Conservation (phyloP, 2,113 vertebrate genomes). For the Engraulis encrasicolus region DNA sequence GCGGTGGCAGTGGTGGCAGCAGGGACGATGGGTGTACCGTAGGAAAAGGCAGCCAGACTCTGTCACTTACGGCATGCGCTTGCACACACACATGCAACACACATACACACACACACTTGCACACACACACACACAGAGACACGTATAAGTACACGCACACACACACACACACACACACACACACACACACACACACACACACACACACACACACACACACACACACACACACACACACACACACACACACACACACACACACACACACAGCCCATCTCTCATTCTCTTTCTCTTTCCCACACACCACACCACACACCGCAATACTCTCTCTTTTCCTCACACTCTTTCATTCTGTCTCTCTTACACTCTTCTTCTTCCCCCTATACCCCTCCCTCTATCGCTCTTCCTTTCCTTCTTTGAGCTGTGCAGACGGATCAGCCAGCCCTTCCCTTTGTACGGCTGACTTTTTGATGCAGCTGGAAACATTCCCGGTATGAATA, state of each 20-base stretch:
- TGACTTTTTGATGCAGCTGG: constrained; percentile 41
- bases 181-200: constrained; percentile 28
- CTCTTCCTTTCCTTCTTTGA: neutral
- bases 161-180: constrained; percentile 31
- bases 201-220: constrained; percentile 28
- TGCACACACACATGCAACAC: too few relatives aligned
- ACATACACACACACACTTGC: constrained; percentile 29
- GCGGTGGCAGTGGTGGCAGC: neutral
- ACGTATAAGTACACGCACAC: too few relatives aligned
- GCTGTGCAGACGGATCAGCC: neutral
- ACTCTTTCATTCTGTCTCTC: constrained; percentile 7
- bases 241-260: constrained; percentile 29
- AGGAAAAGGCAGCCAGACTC: neutral
- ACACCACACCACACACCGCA: neutral
- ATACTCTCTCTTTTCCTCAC: constrained; percentile 29
- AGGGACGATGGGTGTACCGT: constrained; percentile 13
- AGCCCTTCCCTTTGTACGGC: constrained; percentile 22
- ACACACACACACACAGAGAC: constrained; percentile 30
- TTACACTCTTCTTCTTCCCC: too few relatives aligned
- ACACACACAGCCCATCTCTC: neutral
- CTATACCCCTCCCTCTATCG: too few relatives aligned
- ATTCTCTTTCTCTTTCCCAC: too few relatives aligned
- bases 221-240: constrained; percentile 32
- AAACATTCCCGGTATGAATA: constrained; percentile 57
- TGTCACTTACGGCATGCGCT: too few relatives aligned